These are phyloP conservation scores for Damaliscus lunatus DNA, from an alignment of 2,113 vertebrate genomes.

Conservation along the genomic window DNA sequence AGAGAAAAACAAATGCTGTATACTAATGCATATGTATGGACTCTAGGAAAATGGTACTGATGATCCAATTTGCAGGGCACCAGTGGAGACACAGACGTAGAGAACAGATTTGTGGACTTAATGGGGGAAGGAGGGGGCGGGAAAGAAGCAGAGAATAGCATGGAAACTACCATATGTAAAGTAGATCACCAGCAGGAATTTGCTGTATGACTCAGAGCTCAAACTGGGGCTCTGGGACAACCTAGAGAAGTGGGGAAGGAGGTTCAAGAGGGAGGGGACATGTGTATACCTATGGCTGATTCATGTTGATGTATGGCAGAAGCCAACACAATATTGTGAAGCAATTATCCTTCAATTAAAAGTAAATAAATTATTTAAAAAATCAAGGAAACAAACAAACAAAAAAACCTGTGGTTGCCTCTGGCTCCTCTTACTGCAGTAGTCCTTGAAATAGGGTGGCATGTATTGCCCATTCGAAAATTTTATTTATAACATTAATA, in stretches of 20 bases:
- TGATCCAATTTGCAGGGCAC: not conserved
- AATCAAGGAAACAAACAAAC: not conserved
- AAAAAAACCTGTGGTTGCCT: not conserved
- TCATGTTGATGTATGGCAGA: not conserved
- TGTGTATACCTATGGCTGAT: not conserved
- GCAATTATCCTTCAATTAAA: not conserved
- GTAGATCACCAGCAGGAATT: not conserved
- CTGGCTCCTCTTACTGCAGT: rapidly evolving
- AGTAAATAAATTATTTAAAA: not conserved
- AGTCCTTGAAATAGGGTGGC: not conserved
- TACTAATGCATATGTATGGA: not conserved
- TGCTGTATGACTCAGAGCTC: not conserved
- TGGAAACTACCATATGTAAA: not conserved
- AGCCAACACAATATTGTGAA: not conserved
- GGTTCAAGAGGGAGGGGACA: not conserved
- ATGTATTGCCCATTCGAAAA: not conserved
- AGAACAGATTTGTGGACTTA: not conserved
- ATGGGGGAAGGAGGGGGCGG: not conserved
- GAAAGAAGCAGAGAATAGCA: not conserved
- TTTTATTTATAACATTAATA: not conserved
- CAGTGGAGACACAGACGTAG: not conserved
- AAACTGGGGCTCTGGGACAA: not conserved
- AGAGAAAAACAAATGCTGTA: not conserved
- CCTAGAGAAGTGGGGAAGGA: not conserved
- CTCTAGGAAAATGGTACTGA: not conserved